These are phyloP conservation scores for Botia almorhae DNA, from an alignment of 2,797 vertebrate genomes.

Conservation along the genomic window DNA sequence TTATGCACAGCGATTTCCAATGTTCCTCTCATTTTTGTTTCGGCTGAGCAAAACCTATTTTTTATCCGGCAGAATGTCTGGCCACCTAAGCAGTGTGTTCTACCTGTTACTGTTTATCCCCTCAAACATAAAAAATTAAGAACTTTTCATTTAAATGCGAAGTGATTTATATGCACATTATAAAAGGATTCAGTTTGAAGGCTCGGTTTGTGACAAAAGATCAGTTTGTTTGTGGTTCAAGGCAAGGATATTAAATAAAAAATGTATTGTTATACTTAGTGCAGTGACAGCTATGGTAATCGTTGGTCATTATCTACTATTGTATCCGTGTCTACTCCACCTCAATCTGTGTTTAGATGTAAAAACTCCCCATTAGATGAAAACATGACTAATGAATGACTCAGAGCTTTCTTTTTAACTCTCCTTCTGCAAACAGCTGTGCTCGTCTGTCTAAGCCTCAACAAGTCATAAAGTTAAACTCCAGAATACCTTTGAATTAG, in stretches of 20 bases:
- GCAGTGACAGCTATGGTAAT: slow-evolving; percentile 2
- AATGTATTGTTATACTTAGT: slow-evolving; percentile 9
- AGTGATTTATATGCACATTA: slow-evolving; percentile 15
- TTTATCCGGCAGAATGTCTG: background rate
- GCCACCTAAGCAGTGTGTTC: too few species aligned
- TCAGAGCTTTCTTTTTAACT: slow-evolving; percentile 16
- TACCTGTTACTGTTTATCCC: background rate
- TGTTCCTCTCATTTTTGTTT: background rate
- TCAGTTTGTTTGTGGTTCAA: slow-evolving; percentile 5
- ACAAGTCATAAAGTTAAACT: slow-evolving; percentile 46
- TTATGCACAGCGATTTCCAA: background rate
- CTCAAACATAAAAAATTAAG: background rate
- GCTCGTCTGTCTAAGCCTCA: slow-evolving; percentile 29
- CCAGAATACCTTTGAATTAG: slow-evolving; percentile 56
- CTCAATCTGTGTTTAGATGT: slow-evolving; percentile 30
- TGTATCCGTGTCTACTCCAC: slow-evolving; percentile 19
- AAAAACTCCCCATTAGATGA: slow-evolving; percentile 10
- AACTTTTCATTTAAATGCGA: background rate
- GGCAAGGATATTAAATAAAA: slow-evolving; percentile 9
- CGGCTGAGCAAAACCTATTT: background rate
- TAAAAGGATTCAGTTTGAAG: background rate
- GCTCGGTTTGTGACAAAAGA: slow-evolving; percentile 6
- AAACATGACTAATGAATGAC: slow-evolving; percentile 34
- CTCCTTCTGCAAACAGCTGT: slow-evolving; percentile 21
- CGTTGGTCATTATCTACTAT: slow-evolving; percentile 24